A percentile compares a stretch with the other conserved stretches of the same genome.
Conservation (phyloP, 64 coral and sea anemone species). For the Stichodactyla helianthus region DNA sequence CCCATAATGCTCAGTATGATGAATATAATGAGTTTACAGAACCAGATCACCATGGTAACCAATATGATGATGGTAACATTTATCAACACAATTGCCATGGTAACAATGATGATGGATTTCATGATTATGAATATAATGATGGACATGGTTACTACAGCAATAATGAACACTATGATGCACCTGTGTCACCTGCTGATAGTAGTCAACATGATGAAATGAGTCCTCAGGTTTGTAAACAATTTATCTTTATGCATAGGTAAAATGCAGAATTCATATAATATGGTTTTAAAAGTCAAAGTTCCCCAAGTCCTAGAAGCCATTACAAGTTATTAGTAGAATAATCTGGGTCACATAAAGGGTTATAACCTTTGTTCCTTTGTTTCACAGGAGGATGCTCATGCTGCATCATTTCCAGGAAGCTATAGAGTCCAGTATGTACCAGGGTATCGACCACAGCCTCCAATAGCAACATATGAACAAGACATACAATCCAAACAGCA, state of each 20-base stretch:
- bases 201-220: constrained; percentile 8
- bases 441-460: constrained; percentile 7
- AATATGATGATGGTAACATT: not conserved
- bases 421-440: constrained; percentile 51
- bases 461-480: not conserved
- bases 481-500: not conserved
- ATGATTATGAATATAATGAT: constrained; percentile 28
- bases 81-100: not conserved
- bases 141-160: constrained; percentile 16
- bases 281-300: too few relatives aligned
- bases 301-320: too few relatives aligned
- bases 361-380: not conserved
- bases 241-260: too few relatives aligned
- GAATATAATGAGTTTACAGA: constrained; percentile 9
- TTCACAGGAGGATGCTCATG: not conserved
- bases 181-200: not conserved
- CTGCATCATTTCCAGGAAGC: constrained; percentile 34
- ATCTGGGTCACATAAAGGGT: too few relatives aligned
- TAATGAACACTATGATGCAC: constrained; percentile 14
- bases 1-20: not conserved
- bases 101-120: not conserved
- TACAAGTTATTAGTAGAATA: too few relatives aligned
- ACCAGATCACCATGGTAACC: not conserved
- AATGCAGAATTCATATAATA: too few relatives aligned
- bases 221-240: not conserved